Evolutionary conservation across 2,888 invertebrate species (phyloP), one percentile per base, ranked within the genome.

Genomic region (Quadroppia sp.): DNA sequence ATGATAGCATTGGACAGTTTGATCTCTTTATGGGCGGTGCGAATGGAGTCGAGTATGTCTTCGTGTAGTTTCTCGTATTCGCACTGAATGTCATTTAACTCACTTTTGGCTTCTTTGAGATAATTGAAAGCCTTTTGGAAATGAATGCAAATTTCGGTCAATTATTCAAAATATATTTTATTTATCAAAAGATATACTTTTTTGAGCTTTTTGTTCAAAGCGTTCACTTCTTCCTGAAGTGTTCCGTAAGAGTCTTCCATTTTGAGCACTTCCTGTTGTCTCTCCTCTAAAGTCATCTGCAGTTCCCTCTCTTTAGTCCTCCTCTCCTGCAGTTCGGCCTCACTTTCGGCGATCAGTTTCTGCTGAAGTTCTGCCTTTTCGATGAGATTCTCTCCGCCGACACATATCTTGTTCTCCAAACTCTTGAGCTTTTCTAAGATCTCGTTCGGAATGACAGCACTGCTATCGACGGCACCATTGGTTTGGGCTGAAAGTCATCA

Each of bases 11-110:
- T 92, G 71, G 96, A 93, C 1, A 97, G 85, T 76, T 94, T 91
- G 59, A 96, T 86, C 83, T 99, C 98, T 73, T 94, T 85, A 74
- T 91, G 90, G 72, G 98, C 86, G 73, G 94, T 90, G 17, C 97
- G 85, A 70, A 97, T 91, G 79, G 92, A 94, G 82, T 99, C 97
- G 78, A 96, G 85, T 23, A 98, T 88, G 0, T 93, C 93, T 83
- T 98, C 98, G 89, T 95, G 94, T 85, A 98, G 97, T 56, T 96
- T 84, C 84, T 97, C 96, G 81, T 97, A 95, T 80, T 99, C 98
- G 77, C 93, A 87, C 81, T 94, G 92, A 74, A 85, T 76, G 79
- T 87, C 86, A 20, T 81, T 81, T 32, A 83, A 90, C 69, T 81
- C 80, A 17, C 79, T 78, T 81, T 91, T 91, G 0, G 90, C 90